Evolutionary conservation across 2,888 invertebrate genomes (phyloP).

Genomic region (Pterostichus madidus): DNA sequence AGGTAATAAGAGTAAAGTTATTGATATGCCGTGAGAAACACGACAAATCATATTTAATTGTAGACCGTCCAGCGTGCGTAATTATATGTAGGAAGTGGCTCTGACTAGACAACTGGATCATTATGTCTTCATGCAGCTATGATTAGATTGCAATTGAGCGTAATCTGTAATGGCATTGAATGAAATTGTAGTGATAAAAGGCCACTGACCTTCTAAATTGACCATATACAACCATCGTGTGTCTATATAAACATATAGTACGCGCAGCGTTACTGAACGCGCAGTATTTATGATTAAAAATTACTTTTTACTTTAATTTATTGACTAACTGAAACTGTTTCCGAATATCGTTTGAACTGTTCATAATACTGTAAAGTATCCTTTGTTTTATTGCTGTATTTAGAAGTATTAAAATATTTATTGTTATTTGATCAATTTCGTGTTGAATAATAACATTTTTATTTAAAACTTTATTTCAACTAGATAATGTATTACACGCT

Average conservation of each 20-base stretch:
- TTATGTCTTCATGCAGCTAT: slow-evolving; percentile 57
- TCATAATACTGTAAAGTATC: no score
- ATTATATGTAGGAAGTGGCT: slow-evolving; percentile 54
- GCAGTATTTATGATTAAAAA: not conserved
- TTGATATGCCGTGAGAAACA: slow-evolving; percentile 43
- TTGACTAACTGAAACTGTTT: no score
- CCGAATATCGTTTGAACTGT: no score
- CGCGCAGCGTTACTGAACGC: not conserved
- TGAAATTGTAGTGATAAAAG: slow-evolving; percentile 55
- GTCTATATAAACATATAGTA: slow-evolving; percentile 2
- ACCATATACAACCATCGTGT: not conserved
- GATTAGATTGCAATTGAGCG: slow-evolving; percentile 61
- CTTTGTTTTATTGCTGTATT: no score
- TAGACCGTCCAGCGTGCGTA: slow-evolving; percentile 17
- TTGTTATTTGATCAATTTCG: no score
- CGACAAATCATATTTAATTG: slow-evolving; percentile 46
- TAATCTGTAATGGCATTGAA: slow-evolving; percentile 58
- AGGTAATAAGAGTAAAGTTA: slow-evolving; percentile 15
- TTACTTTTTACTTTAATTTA: no score
- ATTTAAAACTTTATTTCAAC: no score
- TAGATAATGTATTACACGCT: no score
- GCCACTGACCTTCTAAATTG: slow-evolving; percentile 58
- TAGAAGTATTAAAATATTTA: no score
- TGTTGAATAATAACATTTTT: no score
- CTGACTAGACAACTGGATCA: slow-evolving; percentile 47